Conservation (phyloP, 2,113 vertebrate genomes). For the Ailurus styani region DNA sequence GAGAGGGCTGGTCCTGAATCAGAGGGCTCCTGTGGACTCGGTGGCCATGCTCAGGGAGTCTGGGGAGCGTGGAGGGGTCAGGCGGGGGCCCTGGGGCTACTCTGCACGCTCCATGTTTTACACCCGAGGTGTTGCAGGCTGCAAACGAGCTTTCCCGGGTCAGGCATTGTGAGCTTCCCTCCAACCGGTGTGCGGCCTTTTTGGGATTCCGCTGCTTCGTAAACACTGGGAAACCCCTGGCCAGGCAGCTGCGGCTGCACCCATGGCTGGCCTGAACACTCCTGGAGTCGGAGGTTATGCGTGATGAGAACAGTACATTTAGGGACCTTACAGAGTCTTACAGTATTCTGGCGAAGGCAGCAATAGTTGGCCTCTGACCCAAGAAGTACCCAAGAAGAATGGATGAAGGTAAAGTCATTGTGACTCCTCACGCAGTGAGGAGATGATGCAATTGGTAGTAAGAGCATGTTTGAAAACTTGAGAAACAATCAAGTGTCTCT, state of each 20-base stretch:
- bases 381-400: neutral
- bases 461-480: neutral
- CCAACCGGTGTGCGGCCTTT: accelerated
- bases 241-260: neutral
- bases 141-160: neutral
- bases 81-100: neutral
- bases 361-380: neutral
- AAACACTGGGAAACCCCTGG: neutral
- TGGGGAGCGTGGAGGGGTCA: neutral
- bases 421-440: neutral
- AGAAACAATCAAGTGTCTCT: neutral
- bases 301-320: accelerated
- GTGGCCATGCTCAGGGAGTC: neutral
- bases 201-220: neutral
- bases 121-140: neutral
- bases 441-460: neutral
- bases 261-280: neutral
- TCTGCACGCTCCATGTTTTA: neutral
- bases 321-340: neutral
- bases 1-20: neutral
- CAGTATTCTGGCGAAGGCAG: neutral
- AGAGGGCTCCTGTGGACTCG: neutral
- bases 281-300: neutral
- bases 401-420: neutral
- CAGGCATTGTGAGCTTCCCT: neutral